Conservation (phyloP, 1,140 invertebrate genomes). For the Drosophila takahashii region DNA sequence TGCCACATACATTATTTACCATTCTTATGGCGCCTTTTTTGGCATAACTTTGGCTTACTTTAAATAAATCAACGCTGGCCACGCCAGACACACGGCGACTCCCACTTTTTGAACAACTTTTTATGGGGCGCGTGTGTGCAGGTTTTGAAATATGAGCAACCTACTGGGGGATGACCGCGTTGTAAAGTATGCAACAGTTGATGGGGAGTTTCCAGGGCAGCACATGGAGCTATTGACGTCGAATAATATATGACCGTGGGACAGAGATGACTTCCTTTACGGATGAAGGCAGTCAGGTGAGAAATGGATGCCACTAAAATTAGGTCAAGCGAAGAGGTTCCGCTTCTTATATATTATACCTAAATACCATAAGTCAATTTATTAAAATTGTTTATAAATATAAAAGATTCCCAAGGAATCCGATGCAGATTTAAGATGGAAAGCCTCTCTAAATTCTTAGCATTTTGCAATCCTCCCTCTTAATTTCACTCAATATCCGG, state of each 20-base stretch:
- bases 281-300: not conserved
- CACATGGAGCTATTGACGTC: constrained; percentile 24
- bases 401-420: too few relatives aligned
- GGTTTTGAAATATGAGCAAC: constrained; percentile 61
- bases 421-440: too few relatives aligned
- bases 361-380: not conserved
- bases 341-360: not conserved
- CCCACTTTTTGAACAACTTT: constrained; percentile 61
- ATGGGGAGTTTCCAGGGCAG: constrained; percentile 37
- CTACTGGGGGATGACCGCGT: constrained; percentile 19
- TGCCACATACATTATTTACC: constrained; percentile 63
- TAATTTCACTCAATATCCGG: not conserved
- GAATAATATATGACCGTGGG: constrained; percentile 14
- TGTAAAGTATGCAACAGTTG: constrained; percentile 72
- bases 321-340: not conserved
- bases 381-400: not conserved
- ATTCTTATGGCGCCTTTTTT: constrained; percentile 56
- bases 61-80: constrained; percentile 72
- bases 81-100: constrained; percentile 32
- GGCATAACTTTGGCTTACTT: constrained; percentile 76
- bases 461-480: not conserved
- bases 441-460: too few relatives aligned
- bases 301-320: not conserved
- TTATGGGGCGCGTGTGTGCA: constrained; percentile 15
- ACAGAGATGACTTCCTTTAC: not conserved